Evolutionary conservation across 2,797 vertebrate species (phyloP), one percentile per base, ranked within the genome.

Genomic region (Sebastes elongatus): DNA sequence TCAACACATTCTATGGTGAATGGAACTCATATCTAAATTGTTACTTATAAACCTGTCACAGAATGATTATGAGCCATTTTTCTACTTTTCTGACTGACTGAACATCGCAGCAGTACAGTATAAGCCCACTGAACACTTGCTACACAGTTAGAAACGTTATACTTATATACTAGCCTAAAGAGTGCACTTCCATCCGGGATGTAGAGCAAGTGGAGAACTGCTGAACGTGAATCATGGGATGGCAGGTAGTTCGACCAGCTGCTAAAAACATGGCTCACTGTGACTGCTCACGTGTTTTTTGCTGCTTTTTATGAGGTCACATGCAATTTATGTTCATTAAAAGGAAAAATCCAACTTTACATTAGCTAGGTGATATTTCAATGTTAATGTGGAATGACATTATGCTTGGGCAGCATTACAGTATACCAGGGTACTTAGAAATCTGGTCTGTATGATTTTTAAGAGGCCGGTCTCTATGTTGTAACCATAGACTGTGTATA

Each of bases 21-120:
- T 89, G 81, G 83, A 87, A 88, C 75, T 81, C 80, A 68, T 91
- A 93, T 92, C 87, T 89, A 91, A 90, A 86, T 91, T 86, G 87
- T 93, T 86, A 85, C 83, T 91, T 88, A 85, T 79, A 87, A 92
- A 87, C 72, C 89, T 86, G 81, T 85, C 86, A 82, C 78, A 65
- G 74, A 90, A 89, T 81, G 85, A 93, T 90, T 87, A 87, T 81
- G 66, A 82, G 76, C 79, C 57, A 74, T 82, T 89, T 86, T 84
- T 78, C 46, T 80, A 46, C 66, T 89, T 92, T 88, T 83, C 81
- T 89, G 77, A 87, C 74, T 85, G 80, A 75, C 73, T 88, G 80
- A 88, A 84, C 79, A 89, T 84, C 85, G 81, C 68, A 68, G 66
- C 71, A 64, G 78, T 25, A 72, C 71, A 75, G 38, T 74, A 25